phyloP scores from a whole-genome alignment of 2,113 vertebrate species.

The sheep (Ovis aries) region DNA sequence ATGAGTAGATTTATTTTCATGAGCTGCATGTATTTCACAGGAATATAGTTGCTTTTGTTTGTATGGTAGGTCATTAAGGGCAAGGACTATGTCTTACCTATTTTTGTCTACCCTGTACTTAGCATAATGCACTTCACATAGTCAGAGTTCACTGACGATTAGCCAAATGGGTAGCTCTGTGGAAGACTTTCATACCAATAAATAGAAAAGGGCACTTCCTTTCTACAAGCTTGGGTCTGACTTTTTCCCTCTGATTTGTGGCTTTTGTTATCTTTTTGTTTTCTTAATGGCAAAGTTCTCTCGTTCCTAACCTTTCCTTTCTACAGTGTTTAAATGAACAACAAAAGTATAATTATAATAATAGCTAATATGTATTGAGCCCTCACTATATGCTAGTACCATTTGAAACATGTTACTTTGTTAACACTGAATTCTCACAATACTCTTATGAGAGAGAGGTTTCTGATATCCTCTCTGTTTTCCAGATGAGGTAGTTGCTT shows the following conservation, averaged over 20 bases:
- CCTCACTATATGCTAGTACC: background rate
- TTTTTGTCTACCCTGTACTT: background rate
- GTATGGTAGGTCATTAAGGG: background rate
- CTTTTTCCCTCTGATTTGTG: background rate
- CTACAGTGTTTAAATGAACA: constrained; percentile 15
- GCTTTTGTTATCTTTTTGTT: background rate
- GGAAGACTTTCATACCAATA: background rate
- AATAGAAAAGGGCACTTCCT: background rate
- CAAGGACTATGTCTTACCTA: background rate
- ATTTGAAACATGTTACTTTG: background rate
- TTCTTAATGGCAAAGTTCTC: background rate
- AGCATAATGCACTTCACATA: background rate
- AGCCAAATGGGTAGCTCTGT: background rate
- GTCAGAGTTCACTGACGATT: background rate
- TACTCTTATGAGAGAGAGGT: background rate
- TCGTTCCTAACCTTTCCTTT: background rate
- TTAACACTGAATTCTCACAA: background rate
- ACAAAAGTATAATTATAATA: background rate
- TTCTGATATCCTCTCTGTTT: background rate
- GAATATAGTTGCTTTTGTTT: background rate
- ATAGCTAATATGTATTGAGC: background rate
- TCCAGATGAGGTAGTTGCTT: background rate
- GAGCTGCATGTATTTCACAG: background rate
- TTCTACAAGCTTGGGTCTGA: background rate
- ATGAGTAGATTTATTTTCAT: background rate